These are phyloP conservation scores for Dendrolimus kikuchii DNA, from an alignment of 1,140 invertebrate genomes.

Conservation along the genomic window DNA sequence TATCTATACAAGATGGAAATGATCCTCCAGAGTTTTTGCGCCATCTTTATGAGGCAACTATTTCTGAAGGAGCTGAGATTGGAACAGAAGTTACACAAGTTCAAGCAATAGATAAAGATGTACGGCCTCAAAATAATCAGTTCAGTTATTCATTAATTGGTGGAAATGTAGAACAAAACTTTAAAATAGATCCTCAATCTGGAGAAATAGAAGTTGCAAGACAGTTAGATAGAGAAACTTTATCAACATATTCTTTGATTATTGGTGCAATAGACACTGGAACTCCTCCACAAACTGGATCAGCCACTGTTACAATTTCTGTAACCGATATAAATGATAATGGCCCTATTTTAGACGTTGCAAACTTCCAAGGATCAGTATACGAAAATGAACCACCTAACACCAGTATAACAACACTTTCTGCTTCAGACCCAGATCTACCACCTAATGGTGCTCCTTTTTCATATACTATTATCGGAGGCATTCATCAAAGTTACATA, in stretches of 20 bases:
- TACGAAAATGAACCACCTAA: slow-evolving; percentile 91
- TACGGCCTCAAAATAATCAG: slow-evolving; percentile 91
- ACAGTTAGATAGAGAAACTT: slow-evolving; percentile 86
- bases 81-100: slow-evolving; percentile 86
- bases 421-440: slow-evolving; percentile 90
- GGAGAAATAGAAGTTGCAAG: slow-evolving; percentile 87
- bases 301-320: slow-evolving; percentile 83
- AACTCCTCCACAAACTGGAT: slow-evolving; percentile 89
- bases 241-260: slow-evolving; percentile 83
- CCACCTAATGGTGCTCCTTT: slow-evolving; percentile 95
- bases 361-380: slow-evolving; percentile 82
- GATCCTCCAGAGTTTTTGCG: slow-evolving; percentile 94
- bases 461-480: slow-evolving; percentile 84
- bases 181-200: slow-evolving; percentile 90
- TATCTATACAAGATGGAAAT: slow-evolving; percentile 95
- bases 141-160: slow-evolving; percentile 93
- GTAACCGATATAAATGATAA: slow-evolving; percentile 95
- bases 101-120: slow-evolving; percentile 92
- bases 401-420: slow-evolving; percentile 87
- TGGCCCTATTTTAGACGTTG: slow-evolving; percentile 85
- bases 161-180: slow-evolving; percentile 87
- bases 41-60: slow-evolving; percentile 79
- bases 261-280: slow-evolving; percentile 94
- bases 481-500: slow-evolving; percentile 83
- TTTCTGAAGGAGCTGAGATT: slow-evolving; percentile 83